phyloP scores from a whole-genome alignment of 2,888 invertebrate species.

The Papilio demoleus region DNA sequence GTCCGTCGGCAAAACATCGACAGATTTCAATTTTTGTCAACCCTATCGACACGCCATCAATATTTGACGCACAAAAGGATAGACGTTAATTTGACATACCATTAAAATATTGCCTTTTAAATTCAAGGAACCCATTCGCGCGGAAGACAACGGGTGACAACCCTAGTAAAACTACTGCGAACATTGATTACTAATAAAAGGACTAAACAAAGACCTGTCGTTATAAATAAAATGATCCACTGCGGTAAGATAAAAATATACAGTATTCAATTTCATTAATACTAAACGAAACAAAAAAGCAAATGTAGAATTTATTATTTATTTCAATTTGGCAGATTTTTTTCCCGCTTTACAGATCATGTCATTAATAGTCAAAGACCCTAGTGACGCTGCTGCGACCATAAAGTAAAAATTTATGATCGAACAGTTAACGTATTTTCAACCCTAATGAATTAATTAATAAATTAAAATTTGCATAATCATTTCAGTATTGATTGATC shows the following conservation, averaged over 20 bases:
- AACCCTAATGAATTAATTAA: constrained; percentile 75
- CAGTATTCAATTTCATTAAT: no score
- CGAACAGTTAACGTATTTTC: constrained; percentile 50
- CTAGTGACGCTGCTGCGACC: no score
- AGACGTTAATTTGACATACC: constrained; percentile 82
- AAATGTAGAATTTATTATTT: no score
- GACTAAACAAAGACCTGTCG: no score
- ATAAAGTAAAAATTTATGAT: constrained; percentile 73
- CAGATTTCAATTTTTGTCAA: constrained; percentile 55
- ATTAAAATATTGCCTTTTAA: constrained; percentile 80
- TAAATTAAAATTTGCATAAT: constrained; percentile 68
- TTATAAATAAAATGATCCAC: no score
- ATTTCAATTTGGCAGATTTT: no score
- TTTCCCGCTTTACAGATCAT: no score
- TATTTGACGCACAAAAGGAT: constrained; percentile 69
- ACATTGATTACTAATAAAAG: no score
- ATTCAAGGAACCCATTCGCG: constrained; percentile 68
- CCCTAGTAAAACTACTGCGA: no score
- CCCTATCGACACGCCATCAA: constrained; percentile 81
- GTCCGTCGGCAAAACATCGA: constrained; percentile 68
- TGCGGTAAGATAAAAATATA: no score
- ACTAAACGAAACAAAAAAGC: no score
- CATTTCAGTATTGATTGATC: constrained; percentile 70
- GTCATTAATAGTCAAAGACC: no score
- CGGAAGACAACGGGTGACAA: constrained; percentile 68